phyloP scores from a whole-genome alignment of 2,797 vertebrate genomes.

The Chelon auratus region DNA sequence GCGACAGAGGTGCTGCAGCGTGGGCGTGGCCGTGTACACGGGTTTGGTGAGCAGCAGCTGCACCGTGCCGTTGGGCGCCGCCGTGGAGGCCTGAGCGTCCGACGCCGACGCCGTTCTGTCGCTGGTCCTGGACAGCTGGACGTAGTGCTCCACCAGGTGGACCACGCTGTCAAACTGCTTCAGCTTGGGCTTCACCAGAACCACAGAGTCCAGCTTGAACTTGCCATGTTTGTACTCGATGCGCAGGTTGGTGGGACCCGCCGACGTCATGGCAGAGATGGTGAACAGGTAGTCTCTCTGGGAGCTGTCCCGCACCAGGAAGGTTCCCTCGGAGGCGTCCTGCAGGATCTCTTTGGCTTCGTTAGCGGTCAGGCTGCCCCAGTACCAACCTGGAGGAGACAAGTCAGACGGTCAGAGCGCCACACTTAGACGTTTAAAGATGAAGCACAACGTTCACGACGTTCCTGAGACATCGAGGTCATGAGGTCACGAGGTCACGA shows the following conservation, averaged over 20 bases:
- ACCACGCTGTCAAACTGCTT: constrained; percentile 97
- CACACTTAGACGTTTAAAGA: no score
- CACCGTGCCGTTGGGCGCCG: constrained; percentile 89
- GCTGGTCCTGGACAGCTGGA: constrained; percentile 88
- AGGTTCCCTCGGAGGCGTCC: constrained; percentile 92
- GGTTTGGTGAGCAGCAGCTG: constrained; percentile 95
- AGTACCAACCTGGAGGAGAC: constrained; percentile 92
- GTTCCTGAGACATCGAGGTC: no score
- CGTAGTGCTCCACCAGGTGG: constrained; percentile 94
- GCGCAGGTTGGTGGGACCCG: constrained; percentile 94
- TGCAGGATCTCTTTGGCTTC: constrained; percentile 95
- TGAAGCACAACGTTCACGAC: no score
- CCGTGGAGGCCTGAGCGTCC: constrained; percentile 66
- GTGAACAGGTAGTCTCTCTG: constrained; percentile 96
- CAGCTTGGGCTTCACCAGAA: constrained; percentile 92
- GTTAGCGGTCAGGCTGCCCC: constrained; percentile 93
- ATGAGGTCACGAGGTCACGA: no score
- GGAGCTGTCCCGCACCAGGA: constrained; percentile 95
- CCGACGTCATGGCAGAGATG: constrained; percentile 96
- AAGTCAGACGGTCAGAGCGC: no score
- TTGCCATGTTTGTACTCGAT: constrained; percentile 95
- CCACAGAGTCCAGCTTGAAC: constrained; percentile 96
- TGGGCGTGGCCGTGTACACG: constrained; percentile 86
- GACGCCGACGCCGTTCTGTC: constrained; percentile 59
- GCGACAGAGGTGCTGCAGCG: constrained; percentile 93